Evolutionary conservation across 2,888 invertebrate species (phyloP), one percentile per base, ranked within the genome.

Genomic region (Cerastis rubricosa): DNA sequence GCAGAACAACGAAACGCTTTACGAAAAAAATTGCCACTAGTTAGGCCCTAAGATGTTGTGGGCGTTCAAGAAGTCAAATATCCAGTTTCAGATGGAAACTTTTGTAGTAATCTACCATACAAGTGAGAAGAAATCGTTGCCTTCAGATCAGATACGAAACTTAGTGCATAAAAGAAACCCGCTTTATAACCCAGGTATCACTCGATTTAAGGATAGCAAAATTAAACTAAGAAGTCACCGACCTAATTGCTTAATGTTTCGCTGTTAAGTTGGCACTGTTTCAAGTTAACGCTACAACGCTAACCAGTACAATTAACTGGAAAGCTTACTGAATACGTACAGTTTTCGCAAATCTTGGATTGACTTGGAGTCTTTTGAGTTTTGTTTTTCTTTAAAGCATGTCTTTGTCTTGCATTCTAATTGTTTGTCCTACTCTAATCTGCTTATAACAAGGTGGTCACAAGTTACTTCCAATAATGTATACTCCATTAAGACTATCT

Each of bases 201-300:
- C 25, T 69, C 49, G 19, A 70, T 68, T 25, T 25, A n/a, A 19
- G 35, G 40, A 14, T 22, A 57, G 22, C 29, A 25, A 66, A 74
- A 65, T 77, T 54, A 29, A 65, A 68, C 71, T 64, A 72, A 81
- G 67, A 74, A 85, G 76, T 74, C 59, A 68, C 35, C 12, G 63
- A 74, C 29, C 68, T 81, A 81, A 84, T 86, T 84, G 69, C 51
- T 83, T 67, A 74, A 85, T 78, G 85, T 83, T 80, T 71, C 66
- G 25, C 68, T 68, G 74, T 73, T 80, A 76, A 81, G 67, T 85
- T 81, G 86, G 86, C 84, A 73, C 70, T 25, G 77, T 81, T 81
- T 76, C 84, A 86, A 84, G 71, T 78, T 73, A 76, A 77, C 45
- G 45, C 57, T 71, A 75, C 72, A 65, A 73, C 51, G 71, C 66